Base-by-base conservation (phyloP, 2,797 vertebrate genomes). In the Pampus argenteus region DNA sequence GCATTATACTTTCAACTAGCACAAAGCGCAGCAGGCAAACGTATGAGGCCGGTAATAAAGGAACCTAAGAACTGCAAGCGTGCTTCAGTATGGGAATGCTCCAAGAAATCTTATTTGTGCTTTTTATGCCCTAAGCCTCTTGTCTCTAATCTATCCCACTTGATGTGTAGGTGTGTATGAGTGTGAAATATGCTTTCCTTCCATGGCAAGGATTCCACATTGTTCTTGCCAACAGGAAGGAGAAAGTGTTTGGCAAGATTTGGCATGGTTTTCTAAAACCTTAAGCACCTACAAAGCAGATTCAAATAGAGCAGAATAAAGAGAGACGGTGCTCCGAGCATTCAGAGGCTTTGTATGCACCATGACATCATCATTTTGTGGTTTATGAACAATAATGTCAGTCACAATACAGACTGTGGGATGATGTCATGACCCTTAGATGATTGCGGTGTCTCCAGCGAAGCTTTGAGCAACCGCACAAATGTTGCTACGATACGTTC, bases 81-180 rank as follows among this genome's bases (percentile, higher is more conserved):
- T 57, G 77, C 77, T 55, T 56, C 65, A 31, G 61, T 72, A 70
- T 71, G 81, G 60, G 76, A 89, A 78, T 17, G 80, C 66, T 82
- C 82, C 84, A 81, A 89, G 71, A 88, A 84, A 90, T 88, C 79
- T 44, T 71, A 85, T 86, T 87, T 85, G 82, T 84, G 87, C 84
- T 84, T 88, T 87, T 88, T 77, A 86, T 57, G 76, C 79, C 85
- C 62, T 89, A 88, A 92, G 85, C 88, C 80, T 91, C 87, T 91
- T 89, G 83, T 91, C 82, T 90, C 77, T 86, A 89, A 90, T 92
- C 89, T 90, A 83, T 71, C 83, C 84, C 83, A 82, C 86, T 89
- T 69, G 65, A 78, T 85, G 89, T 88, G 90, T 89, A 91, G 87
- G 88, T 91, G 89, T 89, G 69, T 70, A 84, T 29, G 79, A 62